Percentiles rank a stretch among this genome's conserved stretches.
Evolutionary conservation across 2,888 invertebrate species (phyloP).

Genomic region (Papilio protenor): DNA sequence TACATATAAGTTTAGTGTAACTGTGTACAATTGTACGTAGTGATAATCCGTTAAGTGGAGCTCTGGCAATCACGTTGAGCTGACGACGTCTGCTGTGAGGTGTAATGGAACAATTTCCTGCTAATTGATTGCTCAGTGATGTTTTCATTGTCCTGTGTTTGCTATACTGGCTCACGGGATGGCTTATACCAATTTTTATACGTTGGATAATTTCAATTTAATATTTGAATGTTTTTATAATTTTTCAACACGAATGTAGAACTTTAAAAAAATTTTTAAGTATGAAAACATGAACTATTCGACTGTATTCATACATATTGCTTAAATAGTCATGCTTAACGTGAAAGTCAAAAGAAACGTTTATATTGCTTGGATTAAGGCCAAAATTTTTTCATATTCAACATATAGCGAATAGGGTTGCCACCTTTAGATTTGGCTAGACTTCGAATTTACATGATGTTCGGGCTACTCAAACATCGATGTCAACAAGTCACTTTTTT

Average conservation of each 20-base stretch:
- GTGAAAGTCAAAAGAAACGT: slow-evolving; percentile 10
- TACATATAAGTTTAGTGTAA: neutral
- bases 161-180: no score
- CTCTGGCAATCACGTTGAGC: slow-evolving; percentile 82
- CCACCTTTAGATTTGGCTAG: neutral
- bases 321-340: neutral
- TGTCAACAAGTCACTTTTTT: neutral
- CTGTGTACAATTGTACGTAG: slow-evolving; percentile 55
- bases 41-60: slow-evolving; percentile 66
- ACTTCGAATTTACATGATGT: neutral
- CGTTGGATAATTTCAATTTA: no score
- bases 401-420: neutral
- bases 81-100: slow-evolving; percentile 56
- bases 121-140: slow-evolving; percentile 49
- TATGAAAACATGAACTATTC: no score
- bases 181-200: no score
- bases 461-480: neutral
- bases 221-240: no score
- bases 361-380: slow-evolving; percentile 22
- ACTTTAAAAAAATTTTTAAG: no score
- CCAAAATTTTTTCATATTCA: slow-evolving; percentile 10
- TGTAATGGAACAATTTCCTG: slow-evolving; percentile 65
- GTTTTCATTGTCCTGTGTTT: no score
- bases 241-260: no score
- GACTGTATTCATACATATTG: no score